A percentile compares a stretch with the other conserved stretches of the same genome.
Conservation (phyloP, 2,797 vertebrate genomes). For the Lepus oiostolus region DNA sequence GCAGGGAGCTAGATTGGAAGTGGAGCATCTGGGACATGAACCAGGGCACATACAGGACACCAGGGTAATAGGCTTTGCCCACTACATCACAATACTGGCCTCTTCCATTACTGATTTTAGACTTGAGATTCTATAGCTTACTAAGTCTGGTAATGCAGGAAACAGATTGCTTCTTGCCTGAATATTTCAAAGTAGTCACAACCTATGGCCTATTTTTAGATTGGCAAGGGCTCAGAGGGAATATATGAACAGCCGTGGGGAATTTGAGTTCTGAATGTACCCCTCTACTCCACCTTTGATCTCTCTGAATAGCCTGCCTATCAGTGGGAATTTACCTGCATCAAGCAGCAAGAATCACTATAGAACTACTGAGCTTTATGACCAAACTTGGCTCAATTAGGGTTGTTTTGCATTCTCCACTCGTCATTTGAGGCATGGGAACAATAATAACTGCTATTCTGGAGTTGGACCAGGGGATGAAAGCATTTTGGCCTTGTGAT, state of each 20-base stretch:
- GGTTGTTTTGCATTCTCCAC: neutral
- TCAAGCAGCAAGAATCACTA: neutral
- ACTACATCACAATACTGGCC: too few species aligned
- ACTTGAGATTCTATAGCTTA: neutral
- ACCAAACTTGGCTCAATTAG: neutral
- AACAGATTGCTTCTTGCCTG: neutral
- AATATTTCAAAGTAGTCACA: constrained; percentile 28
- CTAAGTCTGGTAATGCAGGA: neutral
- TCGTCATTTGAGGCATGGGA: neutral
- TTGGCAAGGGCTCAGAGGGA: neutral
- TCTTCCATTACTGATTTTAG: constrained; percentile 1
- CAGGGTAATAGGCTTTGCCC: too few species aligned
- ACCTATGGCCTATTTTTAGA: neutral
- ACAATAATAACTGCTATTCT: neutral
- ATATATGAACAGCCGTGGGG: neutral
- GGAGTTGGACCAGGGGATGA: constrained; percentile 54
- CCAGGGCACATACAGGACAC: too few species aligned
- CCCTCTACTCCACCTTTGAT: neutral
- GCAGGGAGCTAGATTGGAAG: too few species aligned
- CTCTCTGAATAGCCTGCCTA: neutral
- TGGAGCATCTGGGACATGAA: too few species aligned
- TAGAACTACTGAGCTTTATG: neutral
- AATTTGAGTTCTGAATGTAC: neutral
- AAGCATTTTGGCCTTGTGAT: constrained; percentile 30
- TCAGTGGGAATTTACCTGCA: neutral